phyloP scores from a whole-genome alignment of 1,140 invertebrate species.

The Semibalanus balanoides region DNA sequence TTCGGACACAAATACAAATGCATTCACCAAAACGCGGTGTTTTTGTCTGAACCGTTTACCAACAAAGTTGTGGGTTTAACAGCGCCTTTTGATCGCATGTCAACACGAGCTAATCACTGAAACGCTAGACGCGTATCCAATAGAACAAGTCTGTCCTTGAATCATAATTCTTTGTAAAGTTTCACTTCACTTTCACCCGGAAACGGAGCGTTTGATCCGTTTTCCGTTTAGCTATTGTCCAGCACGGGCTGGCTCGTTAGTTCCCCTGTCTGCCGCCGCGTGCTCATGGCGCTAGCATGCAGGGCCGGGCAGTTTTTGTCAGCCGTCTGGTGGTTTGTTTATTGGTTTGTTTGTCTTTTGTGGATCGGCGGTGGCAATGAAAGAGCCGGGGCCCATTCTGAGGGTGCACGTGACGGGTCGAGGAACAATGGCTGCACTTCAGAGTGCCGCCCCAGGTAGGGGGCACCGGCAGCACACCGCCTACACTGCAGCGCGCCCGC shows the following conservation, averaged over 20 bases:
- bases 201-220: not conserved
- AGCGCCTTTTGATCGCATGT: no score
- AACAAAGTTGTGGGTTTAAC: no score
- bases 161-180: no score
- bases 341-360: slow-evolving; percentile 1
- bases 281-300: not conserved
- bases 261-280: not conserved
- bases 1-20: no score
- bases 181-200: not conserved
- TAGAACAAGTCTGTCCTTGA: no score
- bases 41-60: no score
- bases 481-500: no score
- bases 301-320: not conserved
- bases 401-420: not conserved
- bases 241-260: not conserved
- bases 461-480: no score
- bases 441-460: not conserved
- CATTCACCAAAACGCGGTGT: no score
- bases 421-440: not conserved
- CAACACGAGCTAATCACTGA: no score
- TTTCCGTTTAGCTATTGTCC: not conserved
- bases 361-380: not conserved
- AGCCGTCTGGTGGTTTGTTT: not conserved
- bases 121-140: no score
- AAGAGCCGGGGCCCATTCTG: not conserved